Percentiles rank a stretch among this genome's conserved stretches.
Conservation (phyloP, 2,113 vertebrate species). For the Pelecanoides urinatrix region DNA sequence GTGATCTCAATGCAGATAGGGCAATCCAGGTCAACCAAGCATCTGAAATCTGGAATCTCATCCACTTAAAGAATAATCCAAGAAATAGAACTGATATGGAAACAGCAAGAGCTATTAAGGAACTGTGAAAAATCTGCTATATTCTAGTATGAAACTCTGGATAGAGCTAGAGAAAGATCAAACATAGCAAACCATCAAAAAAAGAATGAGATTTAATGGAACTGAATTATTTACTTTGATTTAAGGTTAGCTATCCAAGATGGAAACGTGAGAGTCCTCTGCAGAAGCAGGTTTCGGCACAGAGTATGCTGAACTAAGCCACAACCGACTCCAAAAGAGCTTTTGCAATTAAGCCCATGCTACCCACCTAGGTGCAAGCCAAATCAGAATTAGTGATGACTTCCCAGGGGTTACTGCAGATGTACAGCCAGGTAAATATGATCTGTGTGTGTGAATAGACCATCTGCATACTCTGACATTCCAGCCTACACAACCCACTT, state of each 20-base stretch:
- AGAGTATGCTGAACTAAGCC: neutral
- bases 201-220: neutral
- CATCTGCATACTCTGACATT: neutral
- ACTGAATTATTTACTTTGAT: neutral
- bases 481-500: neutral
- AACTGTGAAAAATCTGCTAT: neutral
- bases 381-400: neutral
- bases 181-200: neutral
- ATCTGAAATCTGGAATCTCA: neutral
- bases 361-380: neutral
- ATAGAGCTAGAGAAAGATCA: neutral
- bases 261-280: neutral
- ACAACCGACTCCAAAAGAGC: neutral
- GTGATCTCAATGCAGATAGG: neutral
- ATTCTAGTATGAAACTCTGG: neutral
- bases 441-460: neutral
- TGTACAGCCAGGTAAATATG: neutral
- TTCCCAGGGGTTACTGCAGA: neutral
- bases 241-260: neutral
- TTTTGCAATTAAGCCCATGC: neutral
- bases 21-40: neutral
- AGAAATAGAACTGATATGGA: neutral
- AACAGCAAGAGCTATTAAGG: neutral
- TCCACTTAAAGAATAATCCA: neutral
- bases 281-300: neutral